Percentiles rank a stretch among this genome's conserved stretches.
Conservation (phyloP, 1,140 invertebrate species). For the Bombus soroeensis region DNA sequence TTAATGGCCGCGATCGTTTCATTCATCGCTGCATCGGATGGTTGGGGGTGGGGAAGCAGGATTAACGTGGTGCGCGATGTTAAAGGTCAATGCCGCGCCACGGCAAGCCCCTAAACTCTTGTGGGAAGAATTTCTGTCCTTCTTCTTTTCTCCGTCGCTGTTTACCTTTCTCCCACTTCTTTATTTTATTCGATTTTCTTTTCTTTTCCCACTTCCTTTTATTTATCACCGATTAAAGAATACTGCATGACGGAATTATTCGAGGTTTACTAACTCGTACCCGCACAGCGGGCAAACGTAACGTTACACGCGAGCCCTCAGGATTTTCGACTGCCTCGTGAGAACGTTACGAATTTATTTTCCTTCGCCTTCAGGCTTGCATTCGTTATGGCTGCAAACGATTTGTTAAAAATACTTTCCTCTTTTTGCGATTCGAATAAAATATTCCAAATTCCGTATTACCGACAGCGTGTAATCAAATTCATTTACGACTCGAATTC, state of each 20-base stretch:
- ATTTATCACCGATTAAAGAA: conserved; percentile 36
- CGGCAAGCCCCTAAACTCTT: conserved; percentile 62
- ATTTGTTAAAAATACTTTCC: too few species aligned
- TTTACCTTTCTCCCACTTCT: not conserved
- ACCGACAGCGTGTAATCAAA: too few species aligned
- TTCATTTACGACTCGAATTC: too few species aligned
- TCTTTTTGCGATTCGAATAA: too few species aligned
- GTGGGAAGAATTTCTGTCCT: conserved; percentile 54
- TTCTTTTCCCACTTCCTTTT: not conserved
- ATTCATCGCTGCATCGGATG: conserved; percentile 62
- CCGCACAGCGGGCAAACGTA: conserved; percentile 28
- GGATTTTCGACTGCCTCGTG: conserved; percentile 16
- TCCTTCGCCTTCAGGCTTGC: not conserved
- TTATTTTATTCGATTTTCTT: not conserved
- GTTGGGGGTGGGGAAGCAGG: not conserved
- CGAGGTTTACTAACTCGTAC: conserved; percentile 49
- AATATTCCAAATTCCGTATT: too few species aligned
- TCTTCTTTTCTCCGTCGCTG: not conserved
- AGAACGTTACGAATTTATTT: conserved; percentile 18
- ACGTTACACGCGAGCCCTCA: not conserved
- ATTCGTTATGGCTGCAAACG: not conserved
- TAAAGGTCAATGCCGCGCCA: conserved; percentile 66
- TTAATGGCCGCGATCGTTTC: conserved; percentile 67
- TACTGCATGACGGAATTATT: conserved; percentile 45
- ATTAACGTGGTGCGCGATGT: conserved; percentile 52